These are phyloP conservation scores for Agelas oroides DNA, from an alignment of 37 sponge, comb jelly and placozoan genomes.

Conservation along the genomic window DNA sequence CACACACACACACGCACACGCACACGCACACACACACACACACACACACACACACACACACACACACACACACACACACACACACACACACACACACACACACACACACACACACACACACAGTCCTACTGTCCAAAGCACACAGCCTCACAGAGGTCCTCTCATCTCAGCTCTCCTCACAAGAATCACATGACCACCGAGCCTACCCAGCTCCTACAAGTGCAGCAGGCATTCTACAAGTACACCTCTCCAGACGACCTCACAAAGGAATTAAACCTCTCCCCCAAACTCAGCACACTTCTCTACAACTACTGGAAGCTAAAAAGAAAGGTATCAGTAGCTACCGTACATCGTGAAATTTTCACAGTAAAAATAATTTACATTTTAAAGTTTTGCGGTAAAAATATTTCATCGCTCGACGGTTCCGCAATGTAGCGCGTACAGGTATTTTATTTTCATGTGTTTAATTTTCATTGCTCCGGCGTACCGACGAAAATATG, in stretches of 20 bases:
- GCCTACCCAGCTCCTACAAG: conserved; percentile 54
- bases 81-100: not conserved
- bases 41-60: no score
- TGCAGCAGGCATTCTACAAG: conserved; percentile 79
- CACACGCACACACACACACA: not conserved
- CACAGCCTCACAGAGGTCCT: conserved; percentile 50
- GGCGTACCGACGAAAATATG: no score
- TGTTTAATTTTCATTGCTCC: no score
- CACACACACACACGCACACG: not conserved
- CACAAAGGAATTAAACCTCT: conserved; percentile 31
- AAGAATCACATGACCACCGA: conserved; percentile 30
- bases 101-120: not conserved
- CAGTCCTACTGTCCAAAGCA: conserved; percentile 89
- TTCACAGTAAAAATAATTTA: no score
- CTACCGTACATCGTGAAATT: no score
- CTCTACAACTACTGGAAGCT: conserved; percentile 94
- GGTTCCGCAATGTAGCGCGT: no score
- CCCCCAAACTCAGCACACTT: conserved; percentile 50
- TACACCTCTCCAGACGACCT: conserved; percentile 67
- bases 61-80: not conserved
- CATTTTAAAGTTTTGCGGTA: no score
- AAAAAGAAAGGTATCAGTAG: conserved; percentile 85
- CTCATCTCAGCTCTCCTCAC: conserved; percentile 15
- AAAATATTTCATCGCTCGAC: no score
- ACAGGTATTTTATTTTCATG: no score